Evolutionary conservation across 2,888 invertebrate genomes (phyloP).

Genomic region (Chymomyza procnemis): DNA sequence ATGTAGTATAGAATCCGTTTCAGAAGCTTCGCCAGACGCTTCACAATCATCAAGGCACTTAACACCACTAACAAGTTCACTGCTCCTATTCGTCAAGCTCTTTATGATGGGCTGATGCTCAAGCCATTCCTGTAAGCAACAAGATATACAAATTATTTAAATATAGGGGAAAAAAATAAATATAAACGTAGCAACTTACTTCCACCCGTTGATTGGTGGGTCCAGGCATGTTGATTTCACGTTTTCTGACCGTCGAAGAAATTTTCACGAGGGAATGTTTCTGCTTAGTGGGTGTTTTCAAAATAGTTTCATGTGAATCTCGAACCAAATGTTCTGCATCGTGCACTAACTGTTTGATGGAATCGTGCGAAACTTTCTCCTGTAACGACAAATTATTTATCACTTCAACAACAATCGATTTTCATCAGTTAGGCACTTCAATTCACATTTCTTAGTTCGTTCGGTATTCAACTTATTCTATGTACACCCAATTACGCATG

Average conservation of each 20-base stretch:
- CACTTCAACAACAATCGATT: too few species aligned
- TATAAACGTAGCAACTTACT: conserved; percentile 49
- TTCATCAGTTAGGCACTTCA: too few species aligned
- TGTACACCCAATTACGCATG: too few species aligned
- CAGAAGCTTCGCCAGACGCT: conserved; percentile 92
- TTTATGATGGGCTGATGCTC: conserved; percentile 76
- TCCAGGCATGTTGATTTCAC: conserved; percentile 76
- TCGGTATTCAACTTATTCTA: neutral
- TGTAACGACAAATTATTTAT: conserved; percentile 26
- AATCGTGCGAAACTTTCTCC: conserved; percentile 80
- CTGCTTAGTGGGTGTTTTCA: conserved; percentile 78
- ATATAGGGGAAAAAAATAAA: neutral
- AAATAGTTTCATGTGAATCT: conserved; percentile 75
- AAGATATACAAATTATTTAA: too few species aligned
- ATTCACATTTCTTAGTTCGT: conserved; percentile 1
- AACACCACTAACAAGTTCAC: conserved; percentile 35
- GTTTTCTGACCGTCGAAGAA: conserved; percentile 77
- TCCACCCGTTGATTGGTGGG: conserved; percentile 78
- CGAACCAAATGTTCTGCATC: conserved; percentile 89
- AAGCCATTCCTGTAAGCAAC: conserved; percentile 75
- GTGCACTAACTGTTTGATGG: conserved; percentile 87
- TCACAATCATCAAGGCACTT: conserved; percentile 82
- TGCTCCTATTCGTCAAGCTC: conserved; percentile 49
- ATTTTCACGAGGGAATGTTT: conserved; percentile 76
- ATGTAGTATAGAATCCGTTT: conserved; percentile 80